A percentile compares a stretch with the other conserved stretches of the same genome.
These are phyloP conservation scores for Alexandromys fortis DNA, from an alignment of 2,113 vertebrate genomes.

Conservation along the genomic window DNA sequence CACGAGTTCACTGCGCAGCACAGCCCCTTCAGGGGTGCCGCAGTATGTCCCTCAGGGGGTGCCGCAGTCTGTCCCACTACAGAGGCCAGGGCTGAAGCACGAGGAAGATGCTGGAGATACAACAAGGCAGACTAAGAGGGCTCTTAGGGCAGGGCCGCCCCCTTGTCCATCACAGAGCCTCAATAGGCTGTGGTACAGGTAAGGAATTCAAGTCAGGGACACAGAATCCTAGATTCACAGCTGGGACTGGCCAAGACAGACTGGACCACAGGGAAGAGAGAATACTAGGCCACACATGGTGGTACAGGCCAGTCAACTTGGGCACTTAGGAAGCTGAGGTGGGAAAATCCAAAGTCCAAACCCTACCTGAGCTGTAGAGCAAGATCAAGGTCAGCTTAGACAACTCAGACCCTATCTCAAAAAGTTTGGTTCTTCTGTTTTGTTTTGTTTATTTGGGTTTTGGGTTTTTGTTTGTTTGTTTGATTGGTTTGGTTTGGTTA, in stretches of 20 bases:
- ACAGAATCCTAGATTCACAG: not conserved
- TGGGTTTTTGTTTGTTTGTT: too few relatives aligned
- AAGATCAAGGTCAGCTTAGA: not conserved
- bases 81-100: not conserved
- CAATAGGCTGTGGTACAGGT: not conserved
- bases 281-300: not conserved
- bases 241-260: not conserved
- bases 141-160: not conserved
- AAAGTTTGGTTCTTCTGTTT: not conserved
- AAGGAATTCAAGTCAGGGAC: not conserved
- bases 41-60: not conserved
- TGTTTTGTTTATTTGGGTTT: too few relatives aligned
- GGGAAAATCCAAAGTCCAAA: not conserved
- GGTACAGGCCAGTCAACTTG: not conserved
- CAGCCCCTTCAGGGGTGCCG: not conserved
- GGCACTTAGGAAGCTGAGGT: not conserved
- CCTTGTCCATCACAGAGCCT: not conserved
- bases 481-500: too few relatives aligned
- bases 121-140: not conserved
- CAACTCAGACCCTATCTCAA: not conserved
- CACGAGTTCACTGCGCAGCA: not conserved
- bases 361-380: not conserved
- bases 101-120: rapidly evolving
- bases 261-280: not conserved
- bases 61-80: too few relatives aligned